Evolutionary conservation across 2,113 vertebrate genomes (phyloP).

Genomic region (Sylvia atricapilla): DNA sequence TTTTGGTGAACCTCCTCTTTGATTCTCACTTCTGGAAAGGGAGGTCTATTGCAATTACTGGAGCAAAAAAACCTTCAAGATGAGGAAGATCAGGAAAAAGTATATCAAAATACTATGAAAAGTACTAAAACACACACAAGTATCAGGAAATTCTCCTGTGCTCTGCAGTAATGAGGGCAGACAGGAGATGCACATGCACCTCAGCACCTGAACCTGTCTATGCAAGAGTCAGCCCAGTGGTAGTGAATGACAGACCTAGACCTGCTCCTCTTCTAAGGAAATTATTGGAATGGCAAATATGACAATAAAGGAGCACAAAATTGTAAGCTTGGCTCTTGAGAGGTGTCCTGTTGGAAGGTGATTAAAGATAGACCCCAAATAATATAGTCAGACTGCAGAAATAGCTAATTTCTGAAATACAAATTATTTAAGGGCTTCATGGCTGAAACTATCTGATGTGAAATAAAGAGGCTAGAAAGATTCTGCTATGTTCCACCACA

Average conservation of each 20-base stretch:
- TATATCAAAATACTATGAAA: not conserved
- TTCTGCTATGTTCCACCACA: not conserved
- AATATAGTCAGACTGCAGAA: not conserved
- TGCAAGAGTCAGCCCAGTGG: not conserved
- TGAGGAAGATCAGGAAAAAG: not conserved
- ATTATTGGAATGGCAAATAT: not conserved
- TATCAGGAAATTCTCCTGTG: not conserved
- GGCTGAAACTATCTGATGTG: not conserved
- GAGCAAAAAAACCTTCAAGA: not conserved
- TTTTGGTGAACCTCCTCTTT: conserved; percentile 44
- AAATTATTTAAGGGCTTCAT: not conserved
- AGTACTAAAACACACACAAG: not conserved
- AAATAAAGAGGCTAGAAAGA: not conserved
- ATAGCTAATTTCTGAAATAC: not conserved
- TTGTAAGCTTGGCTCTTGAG: not conserved
- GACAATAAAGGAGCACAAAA: not conserved
- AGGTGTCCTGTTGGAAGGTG: not conserved
- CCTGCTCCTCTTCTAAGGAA: not conserved
- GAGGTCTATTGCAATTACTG: not conserved
- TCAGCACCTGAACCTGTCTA: not conserved
- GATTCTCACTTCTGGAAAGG: conserved; percentile 10
- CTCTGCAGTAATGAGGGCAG: not conserved
- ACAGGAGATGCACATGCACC: not conserved
- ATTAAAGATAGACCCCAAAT: not conserved
- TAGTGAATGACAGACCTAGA: not conserved